Evolutionary conservation across 2,888 invertebrate species (phyloP).

Genomic region (Chymomyza amoena): DNA sequence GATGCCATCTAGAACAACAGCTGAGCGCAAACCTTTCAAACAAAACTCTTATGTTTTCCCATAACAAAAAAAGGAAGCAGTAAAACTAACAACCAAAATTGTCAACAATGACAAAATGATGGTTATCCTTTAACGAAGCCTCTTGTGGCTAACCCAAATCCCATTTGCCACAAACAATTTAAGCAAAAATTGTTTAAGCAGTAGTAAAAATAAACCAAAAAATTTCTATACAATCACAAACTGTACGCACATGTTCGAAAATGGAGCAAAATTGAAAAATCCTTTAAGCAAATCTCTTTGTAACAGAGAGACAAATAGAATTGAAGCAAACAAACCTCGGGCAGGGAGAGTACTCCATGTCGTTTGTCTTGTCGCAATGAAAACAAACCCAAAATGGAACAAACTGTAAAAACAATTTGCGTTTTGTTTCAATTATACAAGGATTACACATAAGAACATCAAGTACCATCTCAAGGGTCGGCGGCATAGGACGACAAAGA

Average conservation of each 20-base stretch:
- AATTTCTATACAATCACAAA: conserved; percentile 34
- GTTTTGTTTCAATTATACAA: conserved; percentile 71
- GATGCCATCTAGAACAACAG: conserved; percentile 10
- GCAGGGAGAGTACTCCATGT: background rate
- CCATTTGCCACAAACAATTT: conserved; percentile 69
- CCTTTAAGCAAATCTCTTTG: conserved; percentile 62
- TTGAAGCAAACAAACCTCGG: conserved; percentile 35
- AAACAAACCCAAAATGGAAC: conserved; percentile 66
- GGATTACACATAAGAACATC: conserved; percentile 47
- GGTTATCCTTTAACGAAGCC: conserved; percentile 71
- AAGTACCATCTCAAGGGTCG: conserved; percentile 46
- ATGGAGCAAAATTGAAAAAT: conserved; percentile 38
- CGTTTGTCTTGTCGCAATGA: conserved; percentile 53
- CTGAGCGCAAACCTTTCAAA: conserved; percentile 41
- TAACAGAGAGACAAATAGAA: background rate
- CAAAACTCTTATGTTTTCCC: background rate
- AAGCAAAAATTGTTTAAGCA: conserved; percentile 63
- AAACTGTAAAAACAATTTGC: conserved; percentile 72
- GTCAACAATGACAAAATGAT: conserved; percentile 69
- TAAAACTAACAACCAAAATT: conserved; percentile 26
- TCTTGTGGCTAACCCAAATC: conserved; percentile 71
- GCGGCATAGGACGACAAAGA: conserved; percentile 16
- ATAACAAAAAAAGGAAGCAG: conserved; percentile 18
- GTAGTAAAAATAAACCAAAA: conserved; percentile 58
- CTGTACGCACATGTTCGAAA: conserved; percentile 55